These are phyloP conservation scores for Entelurus aequoreus DNA, from an alignment of 2,113 vertebrate genomes.

Conservation along the genomic window DNA sequence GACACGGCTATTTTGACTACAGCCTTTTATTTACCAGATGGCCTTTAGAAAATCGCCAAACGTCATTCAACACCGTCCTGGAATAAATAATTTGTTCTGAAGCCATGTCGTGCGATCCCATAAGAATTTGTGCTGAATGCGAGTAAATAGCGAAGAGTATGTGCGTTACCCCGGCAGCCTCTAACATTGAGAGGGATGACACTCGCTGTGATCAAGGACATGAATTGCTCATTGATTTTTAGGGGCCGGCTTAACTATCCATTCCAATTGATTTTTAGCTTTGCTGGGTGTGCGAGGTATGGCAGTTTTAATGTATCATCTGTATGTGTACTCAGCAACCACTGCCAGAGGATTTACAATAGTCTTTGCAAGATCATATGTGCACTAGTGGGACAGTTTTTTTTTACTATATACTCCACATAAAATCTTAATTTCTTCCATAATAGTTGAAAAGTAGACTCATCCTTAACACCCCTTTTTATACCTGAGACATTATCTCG, in stretches of 20 bases:
- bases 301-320: slow-evolving; percentile 76
- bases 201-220: slow-evolving; percentile 78
- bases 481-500: slow-evolving; percentile 29
- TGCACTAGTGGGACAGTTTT: slow-evolving; percentile 45
- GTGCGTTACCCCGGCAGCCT: slow-evolving; percentile 58
- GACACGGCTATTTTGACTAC: slow-evolving; percentile 72
- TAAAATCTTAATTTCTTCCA: slow-evolving; percentile 39
- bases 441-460: slow-evolving; percentile 2
- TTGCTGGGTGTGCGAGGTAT: slow-evolving; percentile 75
- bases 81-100: neutral
- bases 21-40: slow-evolving; percentile 64
- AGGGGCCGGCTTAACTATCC: slow-evolving; percentile 78
- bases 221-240: slow-evolving; percentile 83
- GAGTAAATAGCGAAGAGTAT: slow-evolving; percentile 21
- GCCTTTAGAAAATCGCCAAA: slow-evolving; percentile 41
- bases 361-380: slow-evolving; percentile 31
- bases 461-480: slow-evolving; percentile 33
- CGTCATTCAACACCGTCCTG: slow-evolving; percentile 16
- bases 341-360: slow-evolving; percentile 58
- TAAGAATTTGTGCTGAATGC: slow-evolving; percentile 33
- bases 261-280: slow-evolving; percentile 79
- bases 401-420: slow-evolving; percentile 25
- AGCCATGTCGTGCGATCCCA: slow-evolving; percentile 10
- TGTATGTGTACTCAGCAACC: slow-evolving; percentile 67
- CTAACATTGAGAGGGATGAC: slow-evolving; percentile 76